phyloP scores from a whole-genome alignment of 2,888 invertebrate genomes.

The Gerris lacustris region DNA sequence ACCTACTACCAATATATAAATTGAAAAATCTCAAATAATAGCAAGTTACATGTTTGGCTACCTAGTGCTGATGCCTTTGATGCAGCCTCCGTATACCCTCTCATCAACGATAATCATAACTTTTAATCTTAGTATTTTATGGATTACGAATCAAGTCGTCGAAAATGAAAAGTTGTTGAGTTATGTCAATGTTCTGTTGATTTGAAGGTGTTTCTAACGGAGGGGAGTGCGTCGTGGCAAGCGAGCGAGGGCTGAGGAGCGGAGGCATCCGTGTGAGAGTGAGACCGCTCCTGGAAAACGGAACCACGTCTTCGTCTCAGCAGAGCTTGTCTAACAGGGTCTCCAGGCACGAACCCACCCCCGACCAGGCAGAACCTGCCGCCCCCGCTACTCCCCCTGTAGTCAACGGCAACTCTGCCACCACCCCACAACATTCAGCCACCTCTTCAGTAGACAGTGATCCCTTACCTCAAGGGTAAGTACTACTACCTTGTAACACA shows the following conservation, averaged over 20 bases:
- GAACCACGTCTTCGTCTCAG: constrained; percentile 39
- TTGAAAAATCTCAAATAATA: too few species aligned
- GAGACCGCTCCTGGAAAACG: constrained; percentile 43
- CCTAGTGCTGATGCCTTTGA: too few species aligned
- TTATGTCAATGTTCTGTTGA: too few species aligned
- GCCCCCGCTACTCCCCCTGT: neutral
- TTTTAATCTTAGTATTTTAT: too few species aligned
- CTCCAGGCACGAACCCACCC: constrained; percentile 1
- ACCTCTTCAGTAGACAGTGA: neutral
- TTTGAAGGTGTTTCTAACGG: too few species aligned
- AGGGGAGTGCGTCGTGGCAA: too few species aligned
- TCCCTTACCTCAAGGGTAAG: constrained; percentile 2
- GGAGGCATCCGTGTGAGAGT: constrained; percentile 61
- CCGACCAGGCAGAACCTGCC: neutral
- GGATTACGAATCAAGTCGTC: too few species aligned
- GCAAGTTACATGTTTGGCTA: too few species aligned
- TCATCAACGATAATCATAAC: too few species aligned
- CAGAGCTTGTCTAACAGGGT: neutral
- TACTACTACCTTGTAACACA: neutral
- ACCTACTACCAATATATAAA: too few species aligned
- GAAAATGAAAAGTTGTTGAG: too few species aligned
- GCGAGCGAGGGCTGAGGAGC: constrained; percentile 43
- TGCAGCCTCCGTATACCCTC: too few species aligned
- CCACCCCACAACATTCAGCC: constrained; percentile 3
- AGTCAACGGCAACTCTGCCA: neutral